Evolutionary conservation across 2,888 invertebrate species (phyloP).

Genomic region (Chrysotoxum bicinctum): DNA sequence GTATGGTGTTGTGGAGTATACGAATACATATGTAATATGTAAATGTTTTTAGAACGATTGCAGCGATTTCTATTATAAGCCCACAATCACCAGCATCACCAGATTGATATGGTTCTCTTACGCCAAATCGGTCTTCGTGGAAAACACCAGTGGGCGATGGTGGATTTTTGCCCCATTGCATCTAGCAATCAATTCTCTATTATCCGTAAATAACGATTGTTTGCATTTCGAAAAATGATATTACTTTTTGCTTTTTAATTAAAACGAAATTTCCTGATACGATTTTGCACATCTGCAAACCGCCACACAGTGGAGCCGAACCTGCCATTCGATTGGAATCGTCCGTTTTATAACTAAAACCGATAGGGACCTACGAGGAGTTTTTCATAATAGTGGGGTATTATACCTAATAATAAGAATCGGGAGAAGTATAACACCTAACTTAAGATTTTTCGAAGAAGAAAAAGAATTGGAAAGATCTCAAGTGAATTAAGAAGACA

Average conservation of each 20-base stretch:
- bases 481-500: too few species aligned
- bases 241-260: not conserved
- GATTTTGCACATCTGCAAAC: not conserved
- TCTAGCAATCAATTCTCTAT: conserved; percentile 15
- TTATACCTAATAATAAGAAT: too few species aligned
- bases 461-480: too few species aligned
- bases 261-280: conserved; percentile 15
- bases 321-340: too few species aligned
- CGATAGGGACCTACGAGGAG: too few species aligned
- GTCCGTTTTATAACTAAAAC: too few species aligned
- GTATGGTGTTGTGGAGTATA: conserved; percentile 23
- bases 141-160: conserved; percentile 39
- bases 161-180: conserved; percentile 30
- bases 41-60: conserved; percentile 42
- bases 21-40: too few species aligned
- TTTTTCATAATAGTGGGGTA: too few species aligned
- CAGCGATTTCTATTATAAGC: conserved; percentile 47
- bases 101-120: conserved; percentile 55
- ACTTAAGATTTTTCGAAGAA: too few species aligned
- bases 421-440: too few species aligned
- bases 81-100: conserved; percentile 21
- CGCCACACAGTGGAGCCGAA: too few species aligned
- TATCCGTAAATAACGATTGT: conserved; percentile 43
- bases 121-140: conserved; percentile 53
- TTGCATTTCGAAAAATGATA: conserved; percentile 35